Conservation (phyloP, 2,113 vertebrate species). For the Aviceda subcristata region DNA sequence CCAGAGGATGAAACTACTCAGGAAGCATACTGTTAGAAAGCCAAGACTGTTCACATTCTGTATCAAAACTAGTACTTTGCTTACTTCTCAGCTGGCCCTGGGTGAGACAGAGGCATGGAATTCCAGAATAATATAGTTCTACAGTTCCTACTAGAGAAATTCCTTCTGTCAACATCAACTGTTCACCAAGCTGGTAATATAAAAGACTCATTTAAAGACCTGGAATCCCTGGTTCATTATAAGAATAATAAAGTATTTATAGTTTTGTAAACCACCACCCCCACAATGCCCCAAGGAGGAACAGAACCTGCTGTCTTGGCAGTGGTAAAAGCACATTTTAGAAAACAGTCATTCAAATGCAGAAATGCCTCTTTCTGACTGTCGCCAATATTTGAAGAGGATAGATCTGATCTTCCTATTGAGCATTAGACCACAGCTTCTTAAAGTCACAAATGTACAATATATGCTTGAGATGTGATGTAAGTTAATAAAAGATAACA, state of each 20-base stretch:
- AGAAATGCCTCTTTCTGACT: not conserved
- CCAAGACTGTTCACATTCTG: not conserved
- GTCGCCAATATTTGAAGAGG: not conserved
- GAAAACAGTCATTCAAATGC: not conserved
- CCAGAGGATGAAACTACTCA: not conserved
- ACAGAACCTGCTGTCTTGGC: not conserved
- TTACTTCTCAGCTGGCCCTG: not conserved
- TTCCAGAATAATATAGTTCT: not conserved
- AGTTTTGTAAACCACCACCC: not conserved
- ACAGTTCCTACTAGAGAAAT: not conserved
- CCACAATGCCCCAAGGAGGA: not conserved
- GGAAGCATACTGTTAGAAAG: not conserved
- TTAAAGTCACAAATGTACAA: not conserved
- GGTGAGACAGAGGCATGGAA: not conserved
- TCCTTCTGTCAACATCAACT: not conserved
- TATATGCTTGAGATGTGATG: not conserved
- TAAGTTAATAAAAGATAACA: not conserved
- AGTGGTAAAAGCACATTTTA: not conserved
- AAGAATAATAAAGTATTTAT: not conserved
- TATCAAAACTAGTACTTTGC: not conserved
- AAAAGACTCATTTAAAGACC: not conserved
- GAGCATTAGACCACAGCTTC: not conserved
- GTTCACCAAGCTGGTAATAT: not conserved
- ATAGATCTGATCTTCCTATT: not conserved
- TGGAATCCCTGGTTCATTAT: not conserved